Evolutionary conservation across 92 coral and sea anemone genomes (phyloP).

Genomic region (Phymanthus crucifer): DNA sequence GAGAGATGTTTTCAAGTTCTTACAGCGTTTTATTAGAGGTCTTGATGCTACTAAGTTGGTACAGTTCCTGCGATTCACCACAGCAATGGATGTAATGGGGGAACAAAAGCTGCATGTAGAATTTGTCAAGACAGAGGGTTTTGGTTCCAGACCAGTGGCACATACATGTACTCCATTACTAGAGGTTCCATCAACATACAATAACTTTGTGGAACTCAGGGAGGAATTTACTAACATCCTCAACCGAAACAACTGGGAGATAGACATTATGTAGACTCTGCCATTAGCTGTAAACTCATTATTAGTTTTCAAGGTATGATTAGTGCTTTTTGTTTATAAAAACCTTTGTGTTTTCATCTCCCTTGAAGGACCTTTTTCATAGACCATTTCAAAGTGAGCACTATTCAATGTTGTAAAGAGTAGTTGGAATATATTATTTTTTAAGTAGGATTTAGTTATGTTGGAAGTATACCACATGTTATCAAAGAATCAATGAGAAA

Average conservation of each 20-base stretch:
- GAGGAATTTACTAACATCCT: conserved; percentile 3
- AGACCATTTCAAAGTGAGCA: too few species aligned
- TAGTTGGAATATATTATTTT: not conserved
- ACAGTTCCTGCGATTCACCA: conserved; percentile 3
- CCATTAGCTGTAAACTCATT: not conserved
- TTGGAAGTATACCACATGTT: not conserved
- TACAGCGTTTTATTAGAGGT: conserved; percentile 60
- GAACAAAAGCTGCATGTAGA: not conserved
- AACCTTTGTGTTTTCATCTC: not conserved
- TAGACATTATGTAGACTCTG: not conserved
- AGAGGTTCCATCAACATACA: not conserved
- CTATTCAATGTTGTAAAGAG: not conserved
- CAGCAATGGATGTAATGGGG: conserved; percentile 4
- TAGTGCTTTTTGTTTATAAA: too few species aligned
- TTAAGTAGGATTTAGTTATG: too few species aligned
- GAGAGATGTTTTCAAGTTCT: conserved; percentile 60
- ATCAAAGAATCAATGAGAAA: not conserved
- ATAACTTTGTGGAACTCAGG: not conserved
- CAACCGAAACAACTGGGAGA: not conserved
- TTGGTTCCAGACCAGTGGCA: not conserved
- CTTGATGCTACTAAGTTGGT: not conserved
- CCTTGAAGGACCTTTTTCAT: not conserved
- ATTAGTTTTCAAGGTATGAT: not conserved
- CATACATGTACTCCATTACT: not conserved
- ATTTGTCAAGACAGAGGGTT: not conserved